Evolutionary conservation across 1,140 invertebrate species (phyloP), one percentile per base, ranked within the genome.

Genomic region (Palaemon carinicauda): DNA sequence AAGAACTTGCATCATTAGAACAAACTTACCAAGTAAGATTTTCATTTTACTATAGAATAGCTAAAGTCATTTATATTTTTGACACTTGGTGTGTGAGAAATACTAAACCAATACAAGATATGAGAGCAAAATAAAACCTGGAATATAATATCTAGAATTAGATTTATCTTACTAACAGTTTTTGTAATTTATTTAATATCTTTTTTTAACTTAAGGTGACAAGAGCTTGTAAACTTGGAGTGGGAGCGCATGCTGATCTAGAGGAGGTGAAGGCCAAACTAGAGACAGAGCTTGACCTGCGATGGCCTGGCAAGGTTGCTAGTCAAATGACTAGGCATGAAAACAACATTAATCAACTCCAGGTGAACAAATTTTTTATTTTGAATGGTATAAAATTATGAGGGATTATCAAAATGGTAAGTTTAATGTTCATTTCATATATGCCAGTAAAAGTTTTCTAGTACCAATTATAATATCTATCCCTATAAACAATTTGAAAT

Each of bases 281-380:
- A 14, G 51, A 21, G 1, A 56, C 77, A 24, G 73, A 65, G 29
- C 84, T 86, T 51, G 84, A 86, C 65, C 77, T 86, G 4, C 75
- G 84, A 15, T 86, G 84, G 84, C 65, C 77, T 19, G 52, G 84
- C 75, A 86, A 86, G 21, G 78, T 86, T 19, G 75, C 78, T 60
- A 86, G 56, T 52, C 84, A 86, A 52, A 24, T 80, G 51, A 33
- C 75, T 24, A 56, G 84, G 1, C 84, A 86, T 78, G 60, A 80
- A 17, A 69, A 50, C 4, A 86, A 33, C 65, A 86, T 86, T 65
- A 80, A 29, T 10, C 84, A 73, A 50, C 56, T 86, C 51, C 77
- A 86, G 84, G 84, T 86, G 24, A 14, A 69, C 19, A 24, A 5
- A 24, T 69, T 41, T 12, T 41, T 41, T 41, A 41, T 41, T 41